phyloP scores from a whole-genome alignment of 92 coral and sea anemone species.

The Hydrozoanthus gracilis region DNA sequence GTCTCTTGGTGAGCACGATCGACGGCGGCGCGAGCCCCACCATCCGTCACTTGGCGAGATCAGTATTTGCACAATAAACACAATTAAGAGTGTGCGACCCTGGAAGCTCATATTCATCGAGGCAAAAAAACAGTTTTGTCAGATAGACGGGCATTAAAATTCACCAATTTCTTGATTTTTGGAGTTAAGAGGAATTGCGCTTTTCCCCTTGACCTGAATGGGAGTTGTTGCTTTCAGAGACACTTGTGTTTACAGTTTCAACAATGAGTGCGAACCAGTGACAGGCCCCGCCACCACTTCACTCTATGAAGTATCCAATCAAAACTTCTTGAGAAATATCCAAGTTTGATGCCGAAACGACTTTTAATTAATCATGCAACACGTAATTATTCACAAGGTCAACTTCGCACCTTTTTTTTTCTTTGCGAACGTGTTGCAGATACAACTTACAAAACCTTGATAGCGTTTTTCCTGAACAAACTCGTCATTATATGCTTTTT shows the following conservation, averaged over 20 bases:
- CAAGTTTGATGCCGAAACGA: background rate
- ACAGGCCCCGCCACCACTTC: background rate
- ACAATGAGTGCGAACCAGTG: background rate
- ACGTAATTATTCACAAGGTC: no score
- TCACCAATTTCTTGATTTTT: background rate
- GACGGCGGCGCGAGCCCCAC: slow-evolving; percentile 55
- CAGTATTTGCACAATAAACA: background rate
- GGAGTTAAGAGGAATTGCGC: no score
- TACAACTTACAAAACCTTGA: no score
- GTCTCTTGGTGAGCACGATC: slow-evolving; percentile 80
- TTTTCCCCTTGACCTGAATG: background rate
- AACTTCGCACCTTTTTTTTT: no score
- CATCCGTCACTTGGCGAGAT: background rate
- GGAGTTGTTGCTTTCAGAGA: background rate
- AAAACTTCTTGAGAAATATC: background rate
- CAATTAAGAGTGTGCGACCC: background rate
- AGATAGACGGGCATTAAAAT: background rate
- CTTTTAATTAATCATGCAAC: slow-evolving; percentile 8
- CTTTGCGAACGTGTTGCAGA: no score
- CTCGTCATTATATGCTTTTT: no score
- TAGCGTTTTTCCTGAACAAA: no score
- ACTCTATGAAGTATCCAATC: background rate
- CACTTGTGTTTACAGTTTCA: background rate
- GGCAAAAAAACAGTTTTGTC: background rate
- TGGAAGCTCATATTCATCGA: background rate